Conservation (phyloP, 92 coral and sea anemone genomes). For the Pocillopora meandrina region DNA sequence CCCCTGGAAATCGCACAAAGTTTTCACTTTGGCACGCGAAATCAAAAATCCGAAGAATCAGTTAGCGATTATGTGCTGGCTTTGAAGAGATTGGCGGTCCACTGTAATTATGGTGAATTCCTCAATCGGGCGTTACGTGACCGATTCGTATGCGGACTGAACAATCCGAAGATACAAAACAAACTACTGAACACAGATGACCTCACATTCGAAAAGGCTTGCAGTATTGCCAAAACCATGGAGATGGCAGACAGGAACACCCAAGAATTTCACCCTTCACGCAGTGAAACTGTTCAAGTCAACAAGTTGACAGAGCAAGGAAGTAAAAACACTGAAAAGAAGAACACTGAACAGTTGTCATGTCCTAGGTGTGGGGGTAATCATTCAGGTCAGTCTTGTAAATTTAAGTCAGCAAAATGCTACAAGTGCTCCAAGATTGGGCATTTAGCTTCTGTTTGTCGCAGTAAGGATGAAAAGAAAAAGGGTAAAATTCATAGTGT, state of each 20-base stretch:
- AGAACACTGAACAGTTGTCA: neutral
- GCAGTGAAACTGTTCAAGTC: conserved; percentile 23
- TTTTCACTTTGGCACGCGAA: conserved; percentile 53
- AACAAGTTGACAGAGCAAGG: conserved; percentile 19
- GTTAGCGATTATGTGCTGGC: conserved; percentile 50
- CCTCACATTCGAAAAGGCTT: conserved; percentile 54
- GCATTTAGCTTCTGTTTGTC: conserved; percentile 28
- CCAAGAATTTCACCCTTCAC: conserved; percentile 45
- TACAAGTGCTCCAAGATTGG: conserved; percentile 14
- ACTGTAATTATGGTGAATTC: conserved; percentile 62
- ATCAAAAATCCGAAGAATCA: conserved; percentile 52
- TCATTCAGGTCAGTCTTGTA: conserved; percentile 44
- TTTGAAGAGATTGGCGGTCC: conserved; percentile 62
- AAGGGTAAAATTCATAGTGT: conserved; percentile 18
- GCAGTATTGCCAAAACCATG: conserved; percentile 52
- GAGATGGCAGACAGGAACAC: conserved; percentile 71
- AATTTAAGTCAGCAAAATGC: conserved; percentile 25
- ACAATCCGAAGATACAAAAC: conserved; percentile 55
- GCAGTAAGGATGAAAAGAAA: conserved; percentile 13
- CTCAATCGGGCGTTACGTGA: conserved; percentile 55
- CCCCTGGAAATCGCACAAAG: conserved; percentile 56
- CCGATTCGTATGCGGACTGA: conserved; percentile 68
- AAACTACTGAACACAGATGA: conserved; percentile 40
- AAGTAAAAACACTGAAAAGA: conserved; percentile 17
- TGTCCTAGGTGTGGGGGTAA: conserved; percentile 60